phyloP scores from a whole-genome alignment of 1,140 invertebrate species.

The Melitaea cinxia region DNA sequence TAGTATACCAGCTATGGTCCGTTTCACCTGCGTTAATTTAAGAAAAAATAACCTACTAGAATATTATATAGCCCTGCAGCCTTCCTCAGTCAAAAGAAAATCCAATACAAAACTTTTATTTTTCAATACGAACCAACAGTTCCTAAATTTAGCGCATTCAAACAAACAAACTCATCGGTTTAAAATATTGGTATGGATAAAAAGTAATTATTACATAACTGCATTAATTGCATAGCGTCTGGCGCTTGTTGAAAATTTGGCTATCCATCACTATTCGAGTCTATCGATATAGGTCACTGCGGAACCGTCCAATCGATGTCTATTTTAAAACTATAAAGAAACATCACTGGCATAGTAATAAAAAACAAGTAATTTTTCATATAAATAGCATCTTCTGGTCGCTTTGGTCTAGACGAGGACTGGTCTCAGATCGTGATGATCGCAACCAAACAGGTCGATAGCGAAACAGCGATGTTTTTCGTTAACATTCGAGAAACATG shows the following conservation, averaged over 20 bases:
- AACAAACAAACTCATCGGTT: too few relatives aligned
- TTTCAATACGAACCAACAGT: too few relatives aligned
- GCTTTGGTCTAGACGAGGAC: constrained; percentile 6
- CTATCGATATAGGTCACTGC: constrained; percentile 62
- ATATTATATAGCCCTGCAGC: too few relatives aligned
- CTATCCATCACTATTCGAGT: constrained; percentile 47
- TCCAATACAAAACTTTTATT: too few relatives aligned
- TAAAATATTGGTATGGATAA: neutral
- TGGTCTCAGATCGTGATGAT: constrained; percentile 9
- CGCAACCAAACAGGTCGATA: constrained; percentile 6
- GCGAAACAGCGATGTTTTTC: neutral
- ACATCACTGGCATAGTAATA: constrained; percentile 40
- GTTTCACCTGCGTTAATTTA: too few relatives aligned
- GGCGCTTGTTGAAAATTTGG: constrained; percentile 31
- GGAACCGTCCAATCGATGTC: constrained; percentile 59
- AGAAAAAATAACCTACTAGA: too few relatives aligned
- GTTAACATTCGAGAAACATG: neutral
- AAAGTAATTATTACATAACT: neutral
- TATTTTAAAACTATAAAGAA: constrained; percentile 62
- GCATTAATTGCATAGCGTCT: neutral
- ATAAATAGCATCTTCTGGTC: constrained; percentile 28
- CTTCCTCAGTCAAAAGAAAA: too few relatives aligned
- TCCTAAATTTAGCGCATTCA: too few relatives aligned
- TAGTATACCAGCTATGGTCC: too few relatives aligned
- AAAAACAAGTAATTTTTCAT: constrained; percentile 34